Conservation (phyloP, 2,888 invertebrate genomes). For the Cephus nigrinus region DNA sequence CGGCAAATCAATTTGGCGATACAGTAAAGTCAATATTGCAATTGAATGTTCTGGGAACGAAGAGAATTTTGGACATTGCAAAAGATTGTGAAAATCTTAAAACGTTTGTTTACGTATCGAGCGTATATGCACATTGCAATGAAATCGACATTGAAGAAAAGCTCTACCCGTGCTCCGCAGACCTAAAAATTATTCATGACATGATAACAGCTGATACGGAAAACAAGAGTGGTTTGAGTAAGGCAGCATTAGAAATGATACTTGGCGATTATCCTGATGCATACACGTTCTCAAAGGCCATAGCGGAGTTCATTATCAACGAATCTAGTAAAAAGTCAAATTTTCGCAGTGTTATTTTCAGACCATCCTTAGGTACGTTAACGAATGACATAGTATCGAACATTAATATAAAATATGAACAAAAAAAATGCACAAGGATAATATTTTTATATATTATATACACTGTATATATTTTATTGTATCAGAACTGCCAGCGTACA, state of each 20-base stretch:
- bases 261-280: conserved; percentile 35
- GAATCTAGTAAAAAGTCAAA: conserved; percentile 29
- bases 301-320: conserved; percentile 34
- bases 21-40: background rate
- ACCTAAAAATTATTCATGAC: conserved; percentile 42
- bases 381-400: too few species aligned
- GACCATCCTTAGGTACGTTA: conserved; percentile 45
- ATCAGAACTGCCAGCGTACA: conserved; percentile 39
- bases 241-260: conserved; percentile 28
- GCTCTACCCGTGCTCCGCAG: conserved; percentile 32
- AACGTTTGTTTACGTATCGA: conserved; percentile 26
- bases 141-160: background rate
- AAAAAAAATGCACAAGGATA: background rate
- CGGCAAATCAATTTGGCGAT: conserved; percentile 23
- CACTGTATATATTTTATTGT: background rate
- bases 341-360: conserved; percentile 44
- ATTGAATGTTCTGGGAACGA: conserved; percentile 24
- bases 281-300: background rate
- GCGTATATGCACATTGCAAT: conserved; percentile 19
- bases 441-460: background rate
- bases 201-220: conserved; percentile 39
- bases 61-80: conserved; percentile 16
- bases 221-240: conserved; percentile 32
- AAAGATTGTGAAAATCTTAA: conserved; percentile 16
- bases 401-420: background rate